Conservation (phyloP, 2,113 vertebrate species). For the Hemibagrus wyckioides region DNA sequence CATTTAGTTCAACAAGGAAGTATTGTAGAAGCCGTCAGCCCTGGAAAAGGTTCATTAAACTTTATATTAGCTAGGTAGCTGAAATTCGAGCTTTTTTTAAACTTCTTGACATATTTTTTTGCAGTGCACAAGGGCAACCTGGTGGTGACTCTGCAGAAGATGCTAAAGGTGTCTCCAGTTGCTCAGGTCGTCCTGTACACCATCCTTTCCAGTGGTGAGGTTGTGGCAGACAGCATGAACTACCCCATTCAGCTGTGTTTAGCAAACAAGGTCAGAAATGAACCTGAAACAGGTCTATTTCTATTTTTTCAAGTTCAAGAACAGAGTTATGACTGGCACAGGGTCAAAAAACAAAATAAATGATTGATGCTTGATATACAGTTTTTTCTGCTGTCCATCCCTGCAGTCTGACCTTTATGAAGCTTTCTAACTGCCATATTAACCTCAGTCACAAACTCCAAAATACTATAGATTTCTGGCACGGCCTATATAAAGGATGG, state of each 20-base stretch:
- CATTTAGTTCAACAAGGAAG: conserved; percentile 56
- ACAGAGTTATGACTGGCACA: background rate
- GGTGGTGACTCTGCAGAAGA: conserved; percentile 61
- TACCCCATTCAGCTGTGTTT: conserved; percentile 78
- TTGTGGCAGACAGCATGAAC: conserved; percentile 79
- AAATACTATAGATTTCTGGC: too few species aligned
- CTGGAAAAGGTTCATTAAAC: conserved; percentile 55
- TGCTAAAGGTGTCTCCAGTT: conserved; percentile 71
- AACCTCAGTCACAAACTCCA: too few species aligned
- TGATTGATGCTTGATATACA: too few species aligned
- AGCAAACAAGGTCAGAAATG: conserved; percentile 76
- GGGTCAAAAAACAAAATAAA: too few species aligned
- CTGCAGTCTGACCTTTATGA: too few species aligned
- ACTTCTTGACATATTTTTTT: background rate
- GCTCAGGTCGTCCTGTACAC: conserved; percentile 81
- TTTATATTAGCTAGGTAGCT: background rate
- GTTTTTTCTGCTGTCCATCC: too few species aligned
- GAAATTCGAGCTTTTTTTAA: background rate
- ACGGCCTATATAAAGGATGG: too few species aligned
- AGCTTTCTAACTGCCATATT: too few species aligned
- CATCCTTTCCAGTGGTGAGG: conserved; percentile 71
- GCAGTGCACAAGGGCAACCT: conserved; percentile 72
- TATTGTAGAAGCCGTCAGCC: conserved; percentile 52
- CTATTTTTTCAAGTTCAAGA: background rate
- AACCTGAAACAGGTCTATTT: background rate